A percentile compares a stretch with the other conserved stretches of the same genome.
Conservation (phyloP, 2,888 invertebrate species). For the Rhimphoctona megacephalus region DNA sequence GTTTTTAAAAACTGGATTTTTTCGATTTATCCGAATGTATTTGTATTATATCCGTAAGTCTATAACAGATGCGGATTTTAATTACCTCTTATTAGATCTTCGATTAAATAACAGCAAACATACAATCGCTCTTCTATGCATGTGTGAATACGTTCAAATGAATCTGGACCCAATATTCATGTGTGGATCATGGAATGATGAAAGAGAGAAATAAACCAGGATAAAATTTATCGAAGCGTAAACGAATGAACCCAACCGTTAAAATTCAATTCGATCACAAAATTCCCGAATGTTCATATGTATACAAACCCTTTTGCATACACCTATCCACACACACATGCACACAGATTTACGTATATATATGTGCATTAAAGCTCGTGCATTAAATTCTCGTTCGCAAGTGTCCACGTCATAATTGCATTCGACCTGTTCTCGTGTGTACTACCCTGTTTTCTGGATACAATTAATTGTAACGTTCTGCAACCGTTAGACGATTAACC, state of each 20-base stretch:
- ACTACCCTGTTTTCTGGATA: constrained; percentile 13
- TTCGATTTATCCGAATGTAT: not conserved
- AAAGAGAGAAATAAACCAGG: constrained; percentile 4
- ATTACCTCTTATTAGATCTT: not conserved
- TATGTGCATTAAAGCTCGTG: not conserved
- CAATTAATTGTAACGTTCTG: constrained; percentile 63
- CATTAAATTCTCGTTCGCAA: constrained; percentile 65
- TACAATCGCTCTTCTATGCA: not conserved
- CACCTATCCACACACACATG: not conserved
- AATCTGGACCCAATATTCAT: not conserved
- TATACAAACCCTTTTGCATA: constrained; percentile 29
- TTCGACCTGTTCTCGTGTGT: constrained; percentile 42
- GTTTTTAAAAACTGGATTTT: not conserved
- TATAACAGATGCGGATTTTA: not conserved
- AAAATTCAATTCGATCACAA: constrained; percentile 42
- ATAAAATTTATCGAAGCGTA: constrained; percentile 30
- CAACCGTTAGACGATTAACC: constrained; percentile 55
- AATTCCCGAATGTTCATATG: constrained; percentile 26
- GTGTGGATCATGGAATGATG: constrained; percentile 22
- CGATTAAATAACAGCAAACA: not conserved
- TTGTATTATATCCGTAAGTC: not conserved
- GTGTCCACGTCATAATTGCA: constrained; percentile 64
- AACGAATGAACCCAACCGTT: constrained; percentile 36
- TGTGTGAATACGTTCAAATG: not conserved
- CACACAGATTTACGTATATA: not conserved